A percentile compares a stretch with the other conserved stretches of the same genome.
These are phyloP conservation scores for Caenorhabditis imperialis DNA, from an alignment of 2,888 invertebrate genomes.

Conservation along the genomic window DNA sequence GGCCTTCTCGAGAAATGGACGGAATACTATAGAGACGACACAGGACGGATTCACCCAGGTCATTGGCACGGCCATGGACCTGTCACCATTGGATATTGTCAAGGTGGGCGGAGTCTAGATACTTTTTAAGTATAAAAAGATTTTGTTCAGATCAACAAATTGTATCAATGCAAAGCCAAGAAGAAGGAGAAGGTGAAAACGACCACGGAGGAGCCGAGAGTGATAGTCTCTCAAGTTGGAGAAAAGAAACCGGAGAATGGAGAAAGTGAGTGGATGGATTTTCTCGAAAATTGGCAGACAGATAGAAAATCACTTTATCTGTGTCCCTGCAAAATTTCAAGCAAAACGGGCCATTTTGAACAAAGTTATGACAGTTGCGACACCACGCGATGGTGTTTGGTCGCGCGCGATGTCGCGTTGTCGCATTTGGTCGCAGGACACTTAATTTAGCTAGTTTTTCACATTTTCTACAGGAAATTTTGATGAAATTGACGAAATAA, in stretches of 20 bases:
- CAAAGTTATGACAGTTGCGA: too few species aligned
- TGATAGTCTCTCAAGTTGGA: conserved; percentile 12
- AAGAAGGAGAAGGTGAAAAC: conserved; percentile 42
- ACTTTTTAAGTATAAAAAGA: neutral
- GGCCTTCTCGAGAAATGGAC: conserved; percentile 77
- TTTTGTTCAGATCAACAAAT: conserved; percentile 56
- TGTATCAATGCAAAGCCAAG: conserved; percentile 58
- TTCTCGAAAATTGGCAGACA: too few species aligned
- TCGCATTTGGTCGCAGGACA: too few species aligned
- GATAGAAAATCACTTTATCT: too few species aligned
- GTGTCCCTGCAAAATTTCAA: too few species aligned
- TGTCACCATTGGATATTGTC: conserved; percentile 74
- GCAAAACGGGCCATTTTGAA: too few species aligned
- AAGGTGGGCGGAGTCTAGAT: conserved; percentile 61
- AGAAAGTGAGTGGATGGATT: conserved; percentile 53
- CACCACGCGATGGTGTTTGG: too few species aligned
- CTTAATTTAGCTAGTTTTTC: too few species aligned
- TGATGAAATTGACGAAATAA: too few species aligned
- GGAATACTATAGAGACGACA: conserved; percentile 76
- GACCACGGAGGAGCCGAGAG: conserved; percentile 18
- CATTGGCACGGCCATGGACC: conserved; percentile 75
- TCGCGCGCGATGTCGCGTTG: too few species aligned
- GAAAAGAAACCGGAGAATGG: conserved; percentile 28
- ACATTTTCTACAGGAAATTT: too few species aligned
- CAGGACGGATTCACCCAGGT: conserved; percentile 75